Evolutionary conservation across 2,888 invertebrate genomes (phyloP).

Genomic region (Anoplius nigerrimus): DNA sequence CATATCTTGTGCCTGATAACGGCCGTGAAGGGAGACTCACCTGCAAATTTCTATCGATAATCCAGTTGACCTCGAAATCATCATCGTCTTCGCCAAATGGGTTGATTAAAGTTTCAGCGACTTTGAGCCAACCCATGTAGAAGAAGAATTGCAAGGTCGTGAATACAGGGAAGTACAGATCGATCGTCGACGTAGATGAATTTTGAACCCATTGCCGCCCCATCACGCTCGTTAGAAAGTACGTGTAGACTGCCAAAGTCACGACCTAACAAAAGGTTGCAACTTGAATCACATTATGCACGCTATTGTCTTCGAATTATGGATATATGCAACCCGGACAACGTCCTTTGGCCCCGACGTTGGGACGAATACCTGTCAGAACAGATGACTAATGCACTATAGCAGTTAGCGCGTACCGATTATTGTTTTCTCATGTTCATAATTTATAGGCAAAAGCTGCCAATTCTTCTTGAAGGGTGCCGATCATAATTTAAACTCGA

Average conservation of each 20-base stretch:
- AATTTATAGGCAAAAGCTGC: no score
- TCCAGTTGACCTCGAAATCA: conserved; percentile 95
- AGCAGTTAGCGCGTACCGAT: no score
- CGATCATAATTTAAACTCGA: no score
- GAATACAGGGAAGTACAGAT: conserved; percentile 93
- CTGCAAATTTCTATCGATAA: conserved; percentile 92
- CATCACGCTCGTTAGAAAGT: conserved; percentile 91
- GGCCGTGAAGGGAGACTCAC: conserved; percentile 73
- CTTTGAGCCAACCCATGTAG: conserved; percentile 94
- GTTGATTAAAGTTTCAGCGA: conserved; percentile 93
- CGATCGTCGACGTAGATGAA: conserved; percentile 78
- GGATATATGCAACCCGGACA: no score
- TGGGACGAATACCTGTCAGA: not conserved
- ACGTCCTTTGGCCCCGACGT: no score
- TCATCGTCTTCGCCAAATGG: conserved; percentile 95
- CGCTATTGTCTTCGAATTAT: no score
- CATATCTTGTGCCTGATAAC: no score
- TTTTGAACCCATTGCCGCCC: conserved; percentile 86
- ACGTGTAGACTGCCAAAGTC: conserved; percentile 93
- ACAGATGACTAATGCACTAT: no score
- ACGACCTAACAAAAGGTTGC: conserved; percentile 84
- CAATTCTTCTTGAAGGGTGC: no score
- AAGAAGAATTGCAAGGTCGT: conserved; percentile 92
- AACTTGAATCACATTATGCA: no score
- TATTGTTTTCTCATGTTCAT: no score